phyloP scores from a whole-genome alignment of 23 tunicate genomes.

The Halocynthia roretzi region DNA sequence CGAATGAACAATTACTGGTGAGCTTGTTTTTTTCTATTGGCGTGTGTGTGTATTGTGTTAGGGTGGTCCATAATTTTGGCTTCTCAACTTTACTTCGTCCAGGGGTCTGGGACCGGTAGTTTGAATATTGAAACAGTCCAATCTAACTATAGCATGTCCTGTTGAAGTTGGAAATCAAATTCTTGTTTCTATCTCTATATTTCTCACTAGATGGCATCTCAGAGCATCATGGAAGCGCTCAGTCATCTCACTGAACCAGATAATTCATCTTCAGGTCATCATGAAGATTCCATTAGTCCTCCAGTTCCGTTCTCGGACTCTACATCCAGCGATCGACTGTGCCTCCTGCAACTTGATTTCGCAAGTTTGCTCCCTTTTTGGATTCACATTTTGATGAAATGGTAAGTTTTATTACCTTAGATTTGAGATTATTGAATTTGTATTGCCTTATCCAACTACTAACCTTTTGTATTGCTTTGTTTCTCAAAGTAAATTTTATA shows the following conservation, averaged over 20 bases:
- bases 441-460: too few relatives aligned
- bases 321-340: background rate
- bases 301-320: background rate
- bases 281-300: too few relatives aligned
- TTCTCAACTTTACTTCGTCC: too few relatives aligned
- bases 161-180: too few relatives aligned
- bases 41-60: background rate
- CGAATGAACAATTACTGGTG: too few relatives aligned
- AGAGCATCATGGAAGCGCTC: slow-evolving; percentile 11
- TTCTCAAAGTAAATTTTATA: too few relatives aligned
- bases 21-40: background rate
- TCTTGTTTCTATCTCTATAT: background rate
- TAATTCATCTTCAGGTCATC: too few relatives aligned
- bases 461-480: too few relatives aligned
- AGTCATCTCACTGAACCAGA: background rate
- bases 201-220: slow-evolving; percentile 2
- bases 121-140: too few relatives aligned
- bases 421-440: background rate
- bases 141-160: too few relatives aligned
- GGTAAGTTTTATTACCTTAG: slow-evolving; percentile 2
- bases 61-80: too few relatives aligned
- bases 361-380: slow-evolving; percentile 33
- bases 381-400: slow-evolving; percentile 34
- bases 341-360: slow-evolving; percentile 2
- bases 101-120: too few relatives aligned